Evolutionary conservation across 2,797 vertebrate genomes (phyloP), one percentile per base, ranked within the genome.

Genomic region (Tangara arthus): DNA sequence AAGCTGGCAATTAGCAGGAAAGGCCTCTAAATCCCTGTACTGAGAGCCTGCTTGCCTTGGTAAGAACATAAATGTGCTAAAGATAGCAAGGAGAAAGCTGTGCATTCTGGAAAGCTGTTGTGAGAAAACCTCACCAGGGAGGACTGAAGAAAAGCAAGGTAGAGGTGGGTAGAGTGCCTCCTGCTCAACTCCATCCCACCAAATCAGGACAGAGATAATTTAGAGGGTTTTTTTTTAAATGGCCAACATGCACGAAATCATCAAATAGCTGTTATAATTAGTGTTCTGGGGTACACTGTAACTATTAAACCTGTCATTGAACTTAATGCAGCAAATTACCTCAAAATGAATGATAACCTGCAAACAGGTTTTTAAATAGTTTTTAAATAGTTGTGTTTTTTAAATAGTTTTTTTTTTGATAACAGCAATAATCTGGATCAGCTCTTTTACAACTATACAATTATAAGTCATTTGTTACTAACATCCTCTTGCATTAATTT

Each of bases 1-100:
- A 99, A 99, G 98, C 98, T 98, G 97, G 98, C 98, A 99, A 99
- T 99, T 99, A 99, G 98, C 98, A 98, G 96, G 76, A 97, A 98
- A 98, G 97, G 97, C 98, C 98, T 97, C 97, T 97, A 99, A 99
- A 98, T 99, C 98, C 99, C 99, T 98, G 97, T 89, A 96, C 97
- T 96, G 98, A 98, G 98, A 98, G 98, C 97, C 97, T 96, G 97
- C 98, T 98, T 98, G 98, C 98, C 98, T 98, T 97, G 94, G 76
- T 97, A 98, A 98, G 98, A 98, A 97, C 97, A 98, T 96, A 98
- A 98, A 98, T 97, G 98, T 97, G 97, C 96, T 97, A 97, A 94
- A 97, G 97, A 98, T 98, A 97, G 98, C 94, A 96, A 97, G 88
- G 93, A 95, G 94, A 98, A 97, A 98, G 97, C 98, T 96, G 97